Evolutionary conservation across 64 coral and sea anemone species (phyloP).

Genomic region (Montipora cactus): DNA sequence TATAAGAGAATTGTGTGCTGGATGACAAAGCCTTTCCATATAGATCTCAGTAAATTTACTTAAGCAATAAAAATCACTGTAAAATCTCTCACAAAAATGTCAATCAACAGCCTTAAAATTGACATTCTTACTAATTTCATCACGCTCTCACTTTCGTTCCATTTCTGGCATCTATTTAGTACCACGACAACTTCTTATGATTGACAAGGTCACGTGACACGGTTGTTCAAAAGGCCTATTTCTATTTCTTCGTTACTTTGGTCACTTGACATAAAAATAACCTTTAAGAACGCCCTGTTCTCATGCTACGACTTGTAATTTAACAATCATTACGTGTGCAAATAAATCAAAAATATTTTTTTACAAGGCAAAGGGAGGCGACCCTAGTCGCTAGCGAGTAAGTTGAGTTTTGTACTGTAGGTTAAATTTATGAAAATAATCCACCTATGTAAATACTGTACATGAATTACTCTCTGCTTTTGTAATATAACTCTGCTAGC

Average conservation of each 20-base stretch:
- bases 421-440: conserved; percentile 8
- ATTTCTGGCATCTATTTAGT: too few relatives aligned
- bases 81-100: too few relatives aligned
- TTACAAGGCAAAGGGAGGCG: conserved; percentile 33
- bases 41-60: too few relatives aligned
- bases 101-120: too few relatives aligned
- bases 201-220: too few relatives aligned
- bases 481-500: conserved; percentile 42
- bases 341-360: conserved; percentile 47
- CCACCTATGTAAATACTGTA: conserved; percentile 43
- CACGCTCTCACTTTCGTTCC: too few relatives aligned
- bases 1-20: too few relatives aligned
- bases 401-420: conserved; percentile 52
- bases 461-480: conserved; percentile 6
- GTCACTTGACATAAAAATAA: background rate
- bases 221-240: background rate
- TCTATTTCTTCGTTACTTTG: background rate
- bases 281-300: background rate
- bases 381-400: background rate
- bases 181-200: too few relatives aligned
- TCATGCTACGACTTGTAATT: background rate
- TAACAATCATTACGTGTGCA: conserved; percentile 8
- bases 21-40: too few relatives aligned
- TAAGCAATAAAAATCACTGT: too few relatives aligned
- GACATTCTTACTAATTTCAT: too few relatives aligned